Evolutionary conservation across 2,797 vertebrate species (phyloP).

Genomic region (Garrulus glandarius): DNA sequence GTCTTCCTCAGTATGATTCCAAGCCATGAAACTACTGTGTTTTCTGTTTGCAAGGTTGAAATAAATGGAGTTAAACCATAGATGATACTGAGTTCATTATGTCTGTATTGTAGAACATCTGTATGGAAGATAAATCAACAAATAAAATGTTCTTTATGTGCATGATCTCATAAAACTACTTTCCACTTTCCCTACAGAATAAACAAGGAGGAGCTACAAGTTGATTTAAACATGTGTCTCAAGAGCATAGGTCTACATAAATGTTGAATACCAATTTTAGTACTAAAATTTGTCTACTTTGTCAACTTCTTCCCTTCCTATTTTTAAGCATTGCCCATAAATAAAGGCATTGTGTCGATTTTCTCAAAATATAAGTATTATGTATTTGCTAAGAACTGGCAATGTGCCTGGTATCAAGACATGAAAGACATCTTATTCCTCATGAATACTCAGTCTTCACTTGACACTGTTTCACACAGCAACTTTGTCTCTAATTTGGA

Average conservation of each 20-base stretch:
- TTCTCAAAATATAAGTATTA: neutral
- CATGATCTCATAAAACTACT: neutral
- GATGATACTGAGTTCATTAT: neutral
- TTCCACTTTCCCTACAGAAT: neutral
- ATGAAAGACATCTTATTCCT: neutral
- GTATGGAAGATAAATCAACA: neutral
- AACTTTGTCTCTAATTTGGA: neutral
- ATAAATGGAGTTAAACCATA: neutral
- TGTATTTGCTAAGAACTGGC: neutral
- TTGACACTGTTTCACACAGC: neutral
- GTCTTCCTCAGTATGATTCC: neutral
- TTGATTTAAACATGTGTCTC: neutral
- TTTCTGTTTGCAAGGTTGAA: neutral
- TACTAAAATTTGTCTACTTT: neutral
- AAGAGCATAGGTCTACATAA: neutral
- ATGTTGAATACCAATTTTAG: neutral
- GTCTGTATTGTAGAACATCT: neutral
- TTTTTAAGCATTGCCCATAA: neutral
- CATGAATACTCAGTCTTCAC: neutral
- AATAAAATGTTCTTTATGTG: neutral
- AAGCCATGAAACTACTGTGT: neutral
- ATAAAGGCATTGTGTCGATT: neutral
- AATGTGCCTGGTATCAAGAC: neutral
- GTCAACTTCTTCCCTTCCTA: neutral
- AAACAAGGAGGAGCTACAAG: neutral